These are phyloP conservation scores for Entosphenus tridentatus DNA, from an alignment of 2,113 vertebrate species.

Conservation along the genomic window DNA sequence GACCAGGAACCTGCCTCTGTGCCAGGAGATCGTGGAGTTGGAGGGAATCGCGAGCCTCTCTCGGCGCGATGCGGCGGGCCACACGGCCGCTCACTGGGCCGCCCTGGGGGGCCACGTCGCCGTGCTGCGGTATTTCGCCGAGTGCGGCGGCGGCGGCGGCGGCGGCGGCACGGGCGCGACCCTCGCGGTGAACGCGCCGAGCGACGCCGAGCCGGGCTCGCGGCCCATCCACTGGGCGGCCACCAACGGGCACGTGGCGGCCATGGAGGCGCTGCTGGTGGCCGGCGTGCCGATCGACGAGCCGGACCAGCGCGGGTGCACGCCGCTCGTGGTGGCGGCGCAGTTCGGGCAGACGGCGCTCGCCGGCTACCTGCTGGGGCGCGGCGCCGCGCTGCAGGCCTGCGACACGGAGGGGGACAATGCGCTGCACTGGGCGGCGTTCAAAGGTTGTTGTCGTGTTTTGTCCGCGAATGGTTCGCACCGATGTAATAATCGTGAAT, in stretches of 20 bases:
- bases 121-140: conserved; percentile 7
- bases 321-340: conserved; percentile 13
- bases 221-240: conserved; percentile 13
- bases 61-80: conserved; percentile 7
- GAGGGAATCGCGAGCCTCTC: conserved; percentile 6
- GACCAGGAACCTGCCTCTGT: conserved; percentile 8
- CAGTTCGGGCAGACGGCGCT: conserved; percentile 11
- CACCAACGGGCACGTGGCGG: conserved; percentile 9
- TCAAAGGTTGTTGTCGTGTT: conserved; percentile 10
- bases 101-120: conserved; percentile 7
- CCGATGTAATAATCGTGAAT: too few relatives aligned
- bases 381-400: conserved; percentile 11
- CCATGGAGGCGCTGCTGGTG: conserved; percentile 11
- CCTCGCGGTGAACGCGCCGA: conserved; percentile 10
- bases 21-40: conserved; percentile 7
- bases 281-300: conserved; percentile 13
- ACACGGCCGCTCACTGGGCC: conserved; percentile 9
- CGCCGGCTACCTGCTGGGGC: conserved; percentile 13
- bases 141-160: too few relatives aligned
- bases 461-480: too few relatives aligned
- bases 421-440: conserved; percentile 13
- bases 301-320: conserved; percentile 13
- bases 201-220: conserved; percentile 10
- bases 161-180: not conserved
- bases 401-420: conserved; percentile 13